These are phyloP conservation scores for Anorthoa munda DNA, from an alignment of 2,888 invertebrate species.

Conservation along the genomic window DNA sequence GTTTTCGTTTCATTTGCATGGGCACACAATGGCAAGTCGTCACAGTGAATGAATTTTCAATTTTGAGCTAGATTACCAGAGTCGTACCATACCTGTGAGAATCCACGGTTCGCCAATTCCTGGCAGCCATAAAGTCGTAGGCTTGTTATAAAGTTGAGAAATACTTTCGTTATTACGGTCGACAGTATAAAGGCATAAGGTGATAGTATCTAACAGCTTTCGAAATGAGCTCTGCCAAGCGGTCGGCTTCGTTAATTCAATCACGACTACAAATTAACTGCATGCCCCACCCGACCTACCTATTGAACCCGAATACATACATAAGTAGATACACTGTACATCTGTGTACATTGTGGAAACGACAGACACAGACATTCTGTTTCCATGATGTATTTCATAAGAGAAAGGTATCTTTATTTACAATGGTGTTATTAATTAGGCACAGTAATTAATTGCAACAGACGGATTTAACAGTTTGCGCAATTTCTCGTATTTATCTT, in stretches of 20 bases:
- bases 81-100: constrained; percentile 53
- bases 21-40: constrained; percentile 67
- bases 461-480: neutral
- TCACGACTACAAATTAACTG: constrained; percentile 85
- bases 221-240: constrained; percentile 77
- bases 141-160: constrained; percentile 56
- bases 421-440: constrained; percentile 8
- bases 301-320: constrained; percentile 70
- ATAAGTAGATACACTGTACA: constrained; percentile 26
- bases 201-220: constrained; percentile 79
- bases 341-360: constrained; percentile 37
- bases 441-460: constrained; percentile 16
- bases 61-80: constrained; percentile 64
- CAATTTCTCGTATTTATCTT: neutral
- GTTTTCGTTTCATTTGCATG: constrained; percentile 76
- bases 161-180: constrained; percentile 68
- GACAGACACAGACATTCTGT: constrained; percentile 39
- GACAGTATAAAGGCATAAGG: constrained; percentile 71
- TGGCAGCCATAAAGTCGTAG: constrained; percentile 46
- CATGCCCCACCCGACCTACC: constrained; percentile 70
- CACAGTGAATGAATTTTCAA: constrained; percentile 69
- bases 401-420: constrained; percentile 39
- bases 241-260: constrained; percentile 83
- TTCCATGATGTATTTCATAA: constrained; percentile 31
- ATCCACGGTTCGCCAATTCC: constrained; percentile 60